A percentile compares a stretch with the other conserved stretches of the same genome.
Evolutionary conservation across 2,113 vertebrate genomes (phyloP).

Genomic region (Psammodynastes pulverulentus): DNA sequence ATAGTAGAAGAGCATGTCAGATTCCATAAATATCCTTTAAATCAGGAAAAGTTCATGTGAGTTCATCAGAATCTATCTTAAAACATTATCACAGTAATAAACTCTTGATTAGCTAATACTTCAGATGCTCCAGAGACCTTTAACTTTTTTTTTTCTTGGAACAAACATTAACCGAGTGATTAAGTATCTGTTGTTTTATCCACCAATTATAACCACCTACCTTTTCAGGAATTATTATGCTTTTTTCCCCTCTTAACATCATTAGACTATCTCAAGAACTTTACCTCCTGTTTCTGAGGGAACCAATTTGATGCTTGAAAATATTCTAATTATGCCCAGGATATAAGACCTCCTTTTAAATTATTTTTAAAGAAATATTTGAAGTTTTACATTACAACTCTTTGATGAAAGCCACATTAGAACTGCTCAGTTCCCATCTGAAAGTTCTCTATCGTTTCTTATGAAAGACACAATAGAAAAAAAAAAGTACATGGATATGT

Average conservation of each 20-base stretch:
- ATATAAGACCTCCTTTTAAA: neutral
- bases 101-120: constrained; percentile 10
- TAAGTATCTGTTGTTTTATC: constrained; percentile 28
- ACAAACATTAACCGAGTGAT: constrained; percentile 7
- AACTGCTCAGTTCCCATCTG: neutral
- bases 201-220: constrained; percentile 21
- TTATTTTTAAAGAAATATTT: constrained; percentile 22
- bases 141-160: neutral
- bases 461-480: neutral
- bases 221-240: neutral
- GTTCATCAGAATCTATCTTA: neutral
- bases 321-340: neutral
- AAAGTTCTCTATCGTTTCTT: neutral
- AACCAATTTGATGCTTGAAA: constrained; percentile 12
- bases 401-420: neutral
- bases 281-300: neutral
- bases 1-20: neutral
- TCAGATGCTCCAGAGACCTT: neutral
- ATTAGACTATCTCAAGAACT: constrained; percentile 21
- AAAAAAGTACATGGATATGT: neutral
- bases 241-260: constrained; percentile 3
- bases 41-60: neutral
- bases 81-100: constrained; percentile 19
- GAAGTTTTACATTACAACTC: neutral
- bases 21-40: neutral